Percentiles rank a stretch among this genome's conserved stretches.
phyloP scores from a whole-genome alignment of 2,113 vertebrate species.

The Bungarus multicinctus region DNA sequence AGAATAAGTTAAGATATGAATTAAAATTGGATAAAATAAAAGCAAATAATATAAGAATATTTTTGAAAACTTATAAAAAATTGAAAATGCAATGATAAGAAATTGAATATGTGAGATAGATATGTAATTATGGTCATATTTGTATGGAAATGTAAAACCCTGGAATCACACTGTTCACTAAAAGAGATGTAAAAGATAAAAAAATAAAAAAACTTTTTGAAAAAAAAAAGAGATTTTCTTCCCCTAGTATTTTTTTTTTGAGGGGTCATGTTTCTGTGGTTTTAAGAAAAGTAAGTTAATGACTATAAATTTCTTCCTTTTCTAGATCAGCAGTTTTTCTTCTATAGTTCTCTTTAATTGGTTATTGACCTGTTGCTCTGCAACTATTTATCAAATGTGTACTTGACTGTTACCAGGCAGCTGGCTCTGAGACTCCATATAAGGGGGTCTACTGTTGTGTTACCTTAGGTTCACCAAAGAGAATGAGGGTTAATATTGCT shows the following conservation, averaged over 20 bases:
- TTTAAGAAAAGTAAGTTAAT: conserved; percentile 14
- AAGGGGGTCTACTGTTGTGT: neutral
- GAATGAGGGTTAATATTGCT: conserved; percentile 10
- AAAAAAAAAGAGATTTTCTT: neutral
- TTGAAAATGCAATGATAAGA: too few relatives aligned
- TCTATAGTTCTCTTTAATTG: conserved; percentile 28
- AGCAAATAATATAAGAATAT: too few relatives aligned
- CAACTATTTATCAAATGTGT: conserved; percentile 18
- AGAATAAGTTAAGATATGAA: too few relatives aligned
- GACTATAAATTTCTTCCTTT: conserved; percentile 27
- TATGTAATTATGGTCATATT: too few relatives aligned
- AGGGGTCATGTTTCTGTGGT: neutral
- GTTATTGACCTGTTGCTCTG: conserved; percentile 33
- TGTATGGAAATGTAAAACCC: too few relatives aligned
- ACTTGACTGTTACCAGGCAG: conserved; percentile 5
- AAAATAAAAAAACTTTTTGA: too few relatives aligned
- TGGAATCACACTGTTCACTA: too few relatives aligned
- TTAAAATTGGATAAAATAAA: too few relatives aligned
- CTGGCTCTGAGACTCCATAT: neutral
- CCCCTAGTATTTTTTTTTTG: neutral
- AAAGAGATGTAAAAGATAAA: too few relatives aligned
- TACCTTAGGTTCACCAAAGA: conserved; percentile 5
- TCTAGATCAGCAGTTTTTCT: conserved; percentile 21
- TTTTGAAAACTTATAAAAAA: too few relatives aligned
- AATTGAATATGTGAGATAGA: too few relatives aligned